These are phyloP conservation scores for Anas bernieri DNA, from an alignment of 2,797 vertebrate genomes.

Conservation along the genomic window DNA sequence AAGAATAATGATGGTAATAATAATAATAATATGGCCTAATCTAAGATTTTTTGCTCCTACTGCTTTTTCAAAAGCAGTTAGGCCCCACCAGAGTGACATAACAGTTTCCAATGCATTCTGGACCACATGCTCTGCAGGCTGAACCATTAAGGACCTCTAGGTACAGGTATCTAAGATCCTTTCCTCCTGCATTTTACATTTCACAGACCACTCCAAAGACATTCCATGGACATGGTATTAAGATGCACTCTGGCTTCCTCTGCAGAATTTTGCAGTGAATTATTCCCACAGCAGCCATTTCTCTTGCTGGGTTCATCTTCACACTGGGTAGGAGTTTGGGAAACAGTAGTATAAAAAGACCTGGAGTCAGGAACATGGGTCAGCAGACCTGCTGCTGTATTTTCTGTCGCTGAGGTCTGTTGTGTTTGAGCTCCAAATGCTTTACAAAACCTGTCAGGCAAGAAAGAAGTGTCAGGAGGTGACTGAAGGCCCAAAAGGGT, in stretches of 20 bases:
- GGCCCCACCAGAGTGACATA: background rate
- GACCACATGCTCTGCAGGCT: background rate
- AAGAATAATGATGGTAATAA: background rate
- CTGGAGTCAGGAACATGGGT: background rate
- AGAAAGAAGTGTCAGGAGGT: background rate
- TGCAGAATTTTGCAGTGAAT: background rate
- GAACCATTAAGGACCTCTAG: background rate
- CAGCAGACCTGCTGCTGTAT: background rate
- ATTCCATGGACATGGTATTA: background rate
- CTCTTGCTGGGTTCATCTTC: background rate
- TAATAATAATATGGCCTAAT: background rate
- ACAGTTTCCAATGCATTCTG: background rate
- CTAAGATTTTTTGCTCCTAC: background rate
- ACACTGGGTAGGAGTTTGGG: rapidly evolving
- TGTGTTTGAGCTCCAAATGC: background rate
- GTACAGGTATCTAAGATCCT: background rate
- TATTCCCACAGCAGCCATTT: background rate
- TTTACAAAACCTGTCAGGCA: background rate
- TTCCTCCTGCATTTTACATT: background rate
- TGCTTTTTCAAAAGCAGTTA: background rate
- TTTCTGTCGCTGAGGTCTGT: background rate
- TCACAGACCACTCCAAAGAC: background rate
- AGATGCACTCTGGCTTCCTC: background rate
- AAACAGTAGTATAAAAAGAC: background rate
- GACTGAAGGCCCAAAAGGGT: background rate